These are phyloP conservation scores for Branchinecta lynchi DNA, from an alignment of 1,140 invertebrate species.

Conservation along the genomic window DNA sequence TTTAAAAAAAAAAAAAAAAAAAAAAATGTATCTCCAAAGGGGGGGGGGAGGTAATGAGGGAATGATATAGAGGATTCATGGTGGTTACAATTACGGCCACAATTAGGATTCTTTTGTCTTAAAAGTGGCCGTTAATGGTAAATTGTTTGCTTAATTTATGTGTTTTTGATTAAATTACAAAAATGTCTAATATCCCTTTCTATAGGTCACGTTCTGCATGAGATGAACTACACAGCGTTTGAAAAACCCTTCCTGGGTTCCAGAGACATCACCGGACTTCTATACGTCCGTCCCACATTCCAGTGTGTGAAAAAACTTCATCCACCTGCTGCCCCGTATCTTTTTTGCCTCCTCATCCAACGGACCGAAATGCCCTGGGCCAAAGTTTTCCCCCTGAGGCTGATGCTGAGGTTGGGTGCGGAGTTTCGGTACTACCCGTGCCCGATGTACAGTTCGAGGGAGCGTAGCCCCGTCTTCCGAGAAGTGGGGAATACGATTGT, in stretches of 20 bases:
- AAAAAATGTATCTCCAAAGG: too few relatives aligned
- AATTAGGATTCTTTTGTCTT: too few relatives aligned
- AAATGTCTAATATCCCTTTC: too few relatives aligned
- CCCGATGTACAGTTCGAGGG: constrained; percentile 60
- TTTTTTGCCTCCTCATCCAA: constrained; percentile 65
- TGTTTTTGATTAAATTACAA: too few relatives aligned
- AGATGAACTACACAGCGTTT: constrained; percentile 49
- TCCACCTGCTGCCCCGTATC: constrained; percentile 55
- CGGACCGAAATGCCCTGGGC: constrained; percentile 77
- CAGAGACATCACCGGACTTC: constrained; percentile 66
- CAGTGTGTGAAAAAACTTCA: constrained; percentile 64
- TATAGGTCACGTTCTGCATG: constrained; percentile 49
- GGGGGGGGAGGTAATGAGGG: too few relatives aligned
- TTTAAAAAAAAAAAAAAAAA: too few relatives aligned
- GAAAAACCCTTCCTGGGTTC: constrained; percentile 50
- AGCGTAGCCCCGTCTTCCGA: constrained; percentile 62
- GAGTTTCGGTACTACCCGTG: constrained; percentile 78
- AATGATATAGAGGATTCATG: too few relatives aligned
- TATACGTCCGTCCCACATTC: constrained; percentile 63
- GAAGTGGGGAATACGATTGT: constrained; percentile 83
- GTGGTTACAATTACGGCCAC: too few relatives aligned
- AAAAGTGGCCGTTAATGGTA: too few relatives aligned
- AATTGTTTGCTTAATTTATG: too few relatives aligned
- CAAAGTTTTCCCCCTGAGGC: constrained; percentile 59
- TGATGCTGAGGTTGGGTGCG: constrained; percentile 62